These are phyloP conservation scores for Otocyon megalotis DNA, from an alignment of 2,113 vertebrate species.

Conservation along the genomic window DNA sequence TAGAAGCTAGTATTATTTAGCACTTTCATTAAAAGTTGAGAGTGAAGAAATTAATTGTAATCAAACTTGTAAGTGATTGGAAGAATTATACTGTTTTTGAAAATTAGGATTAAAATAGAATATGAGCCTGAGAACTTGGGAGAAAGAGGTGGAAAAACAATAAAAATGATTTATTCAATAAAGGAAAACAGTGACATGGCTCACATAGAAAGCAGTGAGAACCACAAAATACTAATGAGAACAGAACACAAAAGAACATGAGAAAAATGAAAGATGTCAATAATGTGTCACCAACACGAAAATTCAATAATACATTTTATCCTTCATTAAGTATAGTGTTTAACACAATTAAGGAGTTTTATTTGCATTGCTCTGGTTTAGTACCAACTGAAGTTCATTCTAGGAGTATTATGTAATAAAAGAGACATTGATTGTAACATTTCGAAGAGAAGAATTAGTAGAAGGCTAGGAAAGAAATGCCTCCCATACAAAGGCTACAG, in stretches of 20 bases:
- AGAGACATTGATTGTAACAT: not conserved
- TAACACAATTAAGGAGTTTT: slow-evolving; percentile 33
- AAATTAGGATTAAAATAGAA: not conserved
- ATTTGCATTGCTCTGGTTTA: slow-evolving; percentile 3
- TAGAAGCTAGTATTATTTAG: not conserved
- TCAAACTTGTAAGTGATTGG: not conserved
- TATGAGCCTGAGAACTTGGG: not conserved
- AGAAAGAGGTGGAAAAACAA: not conserved
- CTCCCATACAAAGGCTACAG: not conserved
- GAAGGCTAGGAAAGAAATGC: slow-evolving; percentile 33
- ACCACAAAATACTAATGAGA: not conserved
- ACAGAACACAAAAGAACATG: not conserved
- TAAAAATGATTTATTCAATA: not conserved
- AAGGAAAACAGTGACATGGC: not conserved
- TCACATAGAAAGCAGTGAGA: not conserved
- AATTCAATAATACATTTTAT: not conserved
- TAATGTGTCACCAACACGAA: slow-evolving; percentile 5
- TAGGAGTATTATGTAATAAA: not conserved
- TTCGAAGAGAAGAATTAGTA: slow-evolving; percentile 8
- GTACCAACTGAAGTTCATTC: slow-evolving; percentile 16
- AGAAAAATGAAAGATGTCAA: not conserved
- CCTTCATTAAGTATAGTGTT: not conserved
- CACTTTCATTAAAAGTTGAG: slow-evolving; percentile 4
- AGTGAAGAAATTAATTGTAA: not conserved
- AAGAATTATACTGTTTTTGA: not conserved